phyloP scores from a whole-genome alignment of 2,113 vertebrate species.

The Ibidorhyncha struthersii region DNA sequence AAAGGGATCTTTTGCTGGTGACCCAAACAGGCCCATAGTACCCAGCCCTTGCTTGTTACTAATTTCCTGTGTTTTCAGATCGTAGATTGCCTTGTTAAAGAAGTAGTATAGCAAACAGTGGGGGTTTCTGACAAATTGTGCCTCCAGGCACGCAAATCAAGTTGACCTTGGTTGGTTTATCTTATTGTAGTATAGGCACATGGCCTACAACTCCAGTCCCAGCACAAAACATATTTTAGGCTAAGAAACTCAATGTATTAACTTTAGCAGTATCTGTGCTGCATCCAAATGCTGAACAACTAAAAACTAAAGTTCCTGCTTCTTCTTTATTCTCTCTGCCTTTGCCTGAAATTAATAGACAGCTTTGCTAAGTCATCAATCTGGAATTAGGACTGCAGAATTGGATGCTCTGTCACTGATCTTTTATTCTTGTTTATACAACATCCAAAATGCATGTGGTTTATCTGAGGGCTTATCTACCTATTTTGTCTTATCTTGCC shows the following conservation, averaged over 20 bases:
- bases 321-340: background rate
- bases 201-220: background rate
- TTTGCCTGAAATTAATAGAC: background rate
- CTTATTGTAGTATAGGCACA: background rate
- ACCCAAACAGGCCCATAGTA: background rate
- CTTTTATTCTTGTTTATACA: background rate
- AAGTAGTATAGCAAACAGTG: background rate
- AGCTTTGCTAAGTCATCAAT: background rate
- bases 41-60: background rate
- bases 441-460: background rate
- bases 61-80: background rate
- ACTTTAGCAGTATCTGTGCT: background rate
- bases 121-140: background rate
- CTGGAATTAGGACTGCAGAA: background rate
- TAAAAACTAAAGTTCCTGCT: background rate
- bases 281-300: background rate
- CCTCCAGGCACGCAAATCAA: background rate
- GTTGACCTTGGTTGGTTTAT: background rate
- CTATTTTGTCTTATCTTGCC: background rate
- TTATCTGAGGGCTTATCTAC: background rate
- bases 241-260: background rate
- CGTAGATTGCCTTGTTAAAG: background rate
- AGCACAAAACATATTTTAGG: background rate
- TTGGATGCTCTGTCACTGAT: fast-evolving
- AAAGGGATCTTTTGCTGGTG: background rate